Evolutionary conservation across 1,140 invertebrate species (phyloP), one percentile per base, ranked within the genome.

Genomic region (Rhizoglyphus robini): DNA sequence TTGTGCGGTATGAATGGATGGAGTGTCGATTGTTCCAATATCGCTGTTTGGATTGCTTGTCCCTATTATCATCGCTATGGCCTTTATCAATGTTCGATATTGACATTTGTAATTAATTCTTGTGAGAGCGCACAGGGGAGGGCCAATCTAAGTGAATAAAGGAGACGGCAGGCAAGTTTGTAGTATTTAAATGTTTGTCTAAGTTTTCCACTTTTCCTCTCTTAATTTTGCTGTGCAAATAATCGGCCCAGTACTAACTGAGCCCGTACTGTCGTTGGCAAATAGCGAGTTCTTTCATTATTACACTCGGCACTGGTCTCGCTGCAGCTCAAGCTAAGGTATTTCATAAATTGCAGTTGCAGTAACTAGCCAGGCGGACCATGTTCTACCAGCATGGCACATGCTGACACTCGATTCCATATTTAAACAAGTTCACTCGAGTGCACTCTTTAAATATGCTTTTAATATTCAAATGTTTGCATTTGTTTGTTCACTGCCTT

Each of bases 171-270:
- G 25, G 25, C 54, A 58, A 58, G 3, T 34, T 60, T 60, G 15
- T 60, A 60, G 58, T 60, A 60, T 60, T 60, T 60, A 60, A 60
- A 60, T 60, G 58, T 60, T 60, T 60, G 29, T 60, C 3, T 60
- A 60, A 60, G 58, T 60, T 32, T 60, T 60, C 27, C 27, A 59
- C 57, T 60, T 60, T 60, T 13, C 13, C 27, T 3, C 54, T 60
- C 27, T 60, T 34, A 60, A 60, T 60, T 60, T 60, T 15, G 58
- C 27, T 60, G 58, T 60, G 58, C 25, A 60, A 60, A 60, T 60
- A 60, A 60, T 60, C 5, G 25, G 25, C 57, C 51, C 51, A 54
- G 18, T 41, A 54, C 8, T 54, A 54, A 54, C 8, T 5, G 51
- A 54, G 51, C 15, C 20, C 31, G 8, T 25, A 25, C 23, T 15